Evolutionary conservation across 2,888 invertebrate genomes (phyloP), one percentile per base, ranked within the genome.

Genomic region (Agelastica alni): DNA sequence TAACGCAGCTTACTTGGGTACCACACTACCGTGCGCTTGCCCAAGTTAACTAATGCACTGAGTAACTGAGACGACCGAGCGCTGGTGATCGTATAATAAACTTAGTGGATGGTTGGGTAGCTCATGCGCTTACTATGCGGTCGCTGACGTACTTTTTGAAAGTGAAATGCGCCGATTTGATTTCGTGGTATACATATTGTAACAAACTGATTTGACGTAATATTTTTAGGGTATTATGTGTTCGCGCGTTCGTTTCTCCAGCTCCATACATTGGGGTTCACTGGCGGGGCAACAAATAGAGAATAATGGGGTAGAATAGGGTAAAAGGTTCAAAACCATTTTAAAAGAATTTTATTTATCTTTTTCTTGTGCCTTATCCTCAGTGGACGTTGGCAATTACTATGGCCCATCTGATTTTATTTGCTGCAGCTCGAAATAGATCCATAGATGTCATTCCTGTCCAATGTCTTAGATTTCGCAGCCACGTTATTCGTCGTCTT

Each of bases 21-120:
- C 75, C 75, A 76, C 75, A 75, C 74, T 59, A 59, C 48, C 70
- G 75, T 77, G 77, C 76, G 77, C 76, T 76, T 73, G 75, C 76
- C 75, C 77, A 76, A 76, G 75, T 68, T 68, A 70, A 74, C 75
- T 75, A 66, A 68, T 41, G 42, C 42, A 49, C 37, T 49, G 16
- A 48, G 32, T 41, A 72, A 74, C 75, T 75, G 70, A 74, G 70
- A 62, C 66, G 60, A 65, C 67, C 71, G 65, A 69, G 69, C 72
- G 62, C 68, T 20, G 67, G 69, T 69, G 70, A 70, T 70, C 70
- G 71, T 70, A 63, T 72, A 73, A 73, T 67, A 49, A 53, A 67
- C 63, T 70, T 66, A 28, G 36, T 42, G 4, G 48, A 13, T 31
- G 48, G 43, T 30, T 43, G 63, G 66, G 65, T 59, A 62, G 70